phyloP scores from a whole-genome alignment of 2,797 vertebrate species.

The Helarctos malayanus region DNA sequence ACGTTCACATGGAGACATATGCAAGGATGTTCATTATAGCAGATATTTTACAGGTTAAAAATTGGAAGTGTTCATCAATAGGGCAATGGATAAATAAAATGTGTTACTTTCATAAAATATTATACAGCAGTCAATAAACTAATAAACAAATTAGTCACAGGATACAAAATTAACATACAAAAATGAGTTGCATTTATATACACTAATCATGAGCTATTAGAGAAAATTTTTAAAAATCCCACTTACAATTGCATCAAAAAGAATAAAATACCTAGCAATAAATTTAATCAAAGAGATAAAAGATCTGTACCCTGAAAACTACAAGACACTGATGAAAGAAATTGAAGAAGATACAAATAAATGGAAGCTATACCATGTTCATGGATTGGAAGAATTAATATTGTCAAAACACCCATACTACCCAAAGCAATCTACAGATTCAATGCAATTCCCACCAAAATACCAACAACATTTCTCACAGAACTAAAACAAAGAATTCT shows the following conservation, averaged over 20 bases:
- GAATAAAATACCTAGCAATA: neutral
- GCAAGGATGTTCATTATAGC: neutral
- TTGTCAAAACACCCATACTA: neutral
- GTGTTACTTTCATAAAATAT: neutral
- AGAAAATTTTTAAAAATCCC: neutral
- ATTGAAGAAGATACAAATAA: neutral
- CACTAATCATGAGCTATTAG: neutral
- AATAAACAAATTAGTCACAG: neutral
- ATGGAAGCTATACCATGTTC: neutral
- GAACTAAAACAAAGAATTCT: neutral
- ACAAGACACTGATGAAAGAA: neutral
- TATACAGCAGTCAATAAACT: neutral
- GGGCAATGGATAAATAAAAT: conserved; percentile 22
- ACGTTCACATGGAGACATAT: neutral
- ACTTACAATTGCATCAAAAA: neutral
- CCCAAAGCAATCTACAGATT: neutral
- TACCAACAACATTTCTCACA: neutral
- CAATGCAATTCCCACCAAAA: neutral
- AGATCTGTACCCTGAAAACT: neutral
- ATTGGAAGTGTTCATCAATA: conserved; percentile 3
- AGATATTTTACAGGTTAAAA: conserved; percentile 31
- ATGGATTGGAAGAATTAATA: neutral
- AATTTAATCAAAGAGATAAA: neutral
- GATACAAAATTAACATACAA: neutral
- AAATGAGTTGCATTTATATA: neutral